These are phyloP conservation scores for Sigmodon hispidus DNA, from an alignment of 2,113 vertebrate species.

Conservation along the genomic window DNA sequence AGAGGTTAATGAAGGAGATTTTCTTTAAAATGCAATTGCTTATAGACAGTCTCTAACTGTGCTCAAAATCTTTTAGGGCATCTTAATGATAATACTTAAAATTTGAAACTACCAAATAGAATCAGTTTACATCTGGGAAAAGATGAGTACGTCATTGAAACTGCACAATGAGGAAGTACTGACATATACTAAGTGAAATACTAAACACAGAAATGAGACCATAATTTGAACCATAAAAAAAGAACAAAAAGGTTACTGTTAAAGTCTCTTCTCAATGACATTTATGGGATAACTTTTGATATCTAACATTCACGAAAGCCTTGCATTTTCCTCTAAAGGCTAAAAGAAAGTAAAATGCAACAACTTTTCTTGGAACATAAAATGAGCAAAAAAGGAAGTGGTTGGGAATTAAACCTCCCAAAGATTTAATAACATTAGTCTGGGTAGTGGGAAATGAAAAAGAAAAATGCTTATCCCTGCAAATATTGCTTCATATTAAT, in stretches of 20 bases:
- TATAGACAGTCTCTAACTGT: slow-evolving; percentile 27
- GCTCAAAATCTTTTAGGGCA: slow-evolving; percentile 7
- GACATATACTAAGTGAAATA: neutral
- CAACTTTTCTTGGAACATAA: neutral
- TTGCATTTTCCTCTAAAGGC: neutral
- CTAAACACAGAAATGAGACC: neutral
- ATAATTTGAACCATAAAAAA: neutral
- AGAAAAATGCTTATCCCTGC: neutral
- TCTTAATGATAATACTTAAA: slow-evolving; percentile 34
- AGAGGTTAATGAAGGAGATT: neutral
- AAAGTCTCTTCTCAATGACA: neutral
- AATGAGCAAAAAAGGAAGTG: neutral
- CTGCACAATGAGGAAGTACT: neutral
- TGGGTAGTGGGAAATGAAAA: neutral
- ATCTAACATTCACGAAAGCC: neutral
- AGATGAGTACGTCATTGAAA: neutral
- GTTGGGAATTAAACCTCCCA: neutral
- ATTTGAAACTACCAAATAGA: neutral
- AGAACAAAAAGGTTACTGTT: neutral
- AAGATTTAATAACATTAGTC: neutral
- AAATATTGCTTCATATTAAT: neutral
- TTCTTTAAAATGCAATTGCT: neutral
- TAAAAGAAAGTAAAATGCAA: neutral
- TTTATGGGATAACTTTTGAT: neutral
- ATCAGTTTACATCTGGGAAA: neutral